Evolutionary conservation across 2,113 vertebrate genomes (phyloP).

Genomic region (Mus pahari): DNA sequence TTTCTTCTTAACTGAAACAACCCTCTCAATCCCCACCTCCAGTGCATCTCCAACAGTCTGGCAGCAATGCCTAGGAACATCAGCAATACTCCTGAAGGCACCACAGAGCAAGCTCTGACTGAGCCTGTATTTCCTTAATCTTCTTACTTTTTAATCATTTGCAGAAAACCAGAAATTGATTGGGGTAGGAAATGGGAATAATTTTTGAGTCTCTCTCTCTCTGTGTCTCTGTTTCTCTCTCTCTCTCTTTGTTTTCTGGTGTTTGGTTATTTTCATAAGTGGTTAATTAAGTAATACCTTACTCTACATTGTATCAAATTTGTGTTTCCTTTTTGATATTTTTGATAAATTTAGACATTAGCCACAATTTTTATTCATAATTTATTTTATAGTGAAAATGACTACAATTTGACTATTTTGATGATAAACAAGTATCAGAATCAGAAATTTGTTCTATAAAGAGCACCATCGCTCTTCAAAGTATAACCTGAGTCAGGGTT

Average conservation of each 20-base stretch:
- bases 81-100: neutral
- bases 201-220: neutral
- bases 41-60: neutral
- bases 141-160: neutral
- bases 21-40: neutral
- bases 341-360: neutral
- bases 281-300: slow-evolving; percentile 15
- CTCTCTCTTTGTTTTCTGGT: neutral
- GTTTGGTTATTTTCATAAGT: neutral
- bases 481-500: too few species aligned
- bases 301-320: neutral
- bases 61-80: fast-evolving
- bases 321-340: neutral
- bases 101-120: neutral
- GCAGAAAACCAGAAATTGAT: neutral
- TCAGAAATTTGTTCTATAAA: neutral
- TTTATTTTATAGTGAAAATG: neutral
- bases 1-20: slow-evolving; percentile 20
- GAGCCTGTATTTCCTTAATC: neutral
- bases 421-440: slow-evolving; percentile 22
- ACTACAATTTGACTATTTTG: slow-evolving; percentile 30
- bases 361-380: slow-evolving; percentile 18
- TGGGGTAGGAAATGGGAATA: neutral
- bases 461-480: neutral
- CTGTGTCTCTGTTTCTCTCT: neutral